Percentiles rank a stretch among this genome's conserved stretches.
Conservation (phyloP, 2,888 invertebrate genomes). For the Tachina lurida region DNA sequence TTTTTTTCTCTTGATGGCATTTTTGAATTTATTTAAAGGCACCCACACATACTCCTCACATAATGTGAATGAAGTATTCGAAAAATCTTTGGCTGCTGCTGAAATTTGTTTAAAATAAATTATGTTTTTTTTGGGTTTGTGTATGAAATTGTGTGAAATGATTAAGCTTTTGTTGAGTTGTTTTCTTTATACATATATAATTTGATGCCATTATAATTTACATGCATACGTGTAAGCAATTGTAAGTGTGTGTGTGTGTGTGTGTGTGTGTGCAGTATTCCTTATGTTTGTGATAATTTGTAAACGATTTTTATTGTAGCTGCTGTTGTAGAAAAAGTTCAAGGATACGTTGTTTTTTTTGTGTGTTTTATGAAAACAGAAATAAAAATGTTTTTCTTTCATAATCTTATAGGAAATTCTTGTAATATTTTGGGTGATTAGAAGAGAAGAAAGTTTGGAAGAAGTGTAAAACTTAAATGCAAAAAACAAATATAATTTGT, state of each 20-base stretch:
- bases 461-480: neutral
- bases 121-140: slow-evolving; percentile 6
- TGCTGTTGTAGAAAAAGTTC: slow-evolving; percentile 11
- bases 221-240: neutral
- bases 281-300: slow-evolving; percentile 59
- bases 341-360: slow-evolving; percentile 21
- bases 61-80: neutral
- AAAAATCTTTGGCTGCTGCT: slow-evolving; percentile 22
- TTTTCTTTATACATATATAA: slow-evolving; percentile 22
- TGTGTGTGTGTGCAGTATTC: neutral
- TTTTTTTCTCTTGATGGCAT: slow-evolving; percentile 38
- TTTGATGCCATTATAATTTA: slow-evolving; percentile 17
- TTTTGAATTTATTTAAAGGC: slow-evolving; percentile 27
- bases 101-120: slow-evolving; percentile 23
- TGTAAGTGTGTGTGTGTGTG: neutral
- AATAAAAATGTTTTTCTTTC: slow-evolving; percentile 13
- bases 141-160: slow-evolving; percentile 30
- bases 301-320: slow-evolving; percentile 50
- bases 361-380: neutral
- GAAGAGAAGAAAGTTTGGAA: neutral
- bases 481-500: neutral
- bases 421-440: slow-evolving; percentile 5
- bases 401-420: slow-evolving; percentile 4
- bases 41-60: neutral
- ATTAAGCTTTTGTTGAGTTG: slow-evolving; percentile 21